Evolutionary conservation across 2,797 vertebrate genomes (phyloP).

Genomic region (Poecilia picta): DNA sequence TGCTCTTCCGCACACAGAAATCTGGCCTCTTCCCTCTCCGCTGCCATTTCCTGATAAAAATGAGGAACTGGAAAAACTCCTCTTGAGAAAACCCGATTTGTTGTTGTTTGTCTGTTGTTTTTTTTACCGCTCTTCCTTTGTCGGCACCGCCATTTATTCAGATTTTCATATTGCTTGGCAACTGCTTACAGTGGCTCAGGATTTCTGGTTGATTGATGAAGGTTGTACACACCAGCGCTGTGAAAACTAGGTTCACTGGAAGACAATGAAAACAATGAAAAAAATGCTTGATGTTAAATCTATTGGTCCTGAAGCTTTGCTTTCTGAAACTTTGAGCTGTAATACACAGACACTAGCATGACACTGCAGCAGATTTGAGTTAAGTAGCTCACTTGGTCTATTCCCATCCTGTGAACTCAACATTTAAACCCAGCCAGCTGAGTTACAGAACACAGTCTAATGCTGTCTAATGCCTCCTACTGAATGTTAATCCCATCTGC

Average conservation of each 20-base stretch:
- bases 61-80: constrained; percentile 4
- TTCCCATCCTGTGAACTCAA: neutral
- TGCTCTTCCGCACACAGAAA: neutral
- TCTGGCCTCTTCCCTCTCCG: neutral
- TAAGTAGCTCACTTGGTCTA: neutral
- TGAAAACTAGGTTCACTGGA: neutral
- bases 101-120: no score
- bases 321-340: neutral
- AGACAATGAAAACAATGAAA: neutral
- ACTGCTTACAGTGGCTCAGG: neutral
- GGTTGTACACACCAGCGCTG: neutral
- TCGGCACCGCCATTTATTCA: neutral
- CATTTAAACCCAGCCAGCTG: neutral
- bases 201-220: neutral
- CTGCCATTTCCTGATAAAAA: neutral
- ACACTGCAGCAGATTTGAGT: neutral
- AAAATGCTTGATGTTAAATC: neutral
- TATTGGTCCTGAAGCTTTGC: neutral
- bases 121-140: neutral
- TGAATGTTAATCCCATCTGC: neutral
- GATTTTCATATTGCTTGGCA: neutral
- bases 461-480: neutral
- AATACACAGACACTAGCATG: neutral
- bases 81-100: neutral
- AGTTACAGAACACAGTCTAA: neutral